Conservation (phyloP, 2,888 invertebrate species). For the Agonopterix heracliana region DNA sequence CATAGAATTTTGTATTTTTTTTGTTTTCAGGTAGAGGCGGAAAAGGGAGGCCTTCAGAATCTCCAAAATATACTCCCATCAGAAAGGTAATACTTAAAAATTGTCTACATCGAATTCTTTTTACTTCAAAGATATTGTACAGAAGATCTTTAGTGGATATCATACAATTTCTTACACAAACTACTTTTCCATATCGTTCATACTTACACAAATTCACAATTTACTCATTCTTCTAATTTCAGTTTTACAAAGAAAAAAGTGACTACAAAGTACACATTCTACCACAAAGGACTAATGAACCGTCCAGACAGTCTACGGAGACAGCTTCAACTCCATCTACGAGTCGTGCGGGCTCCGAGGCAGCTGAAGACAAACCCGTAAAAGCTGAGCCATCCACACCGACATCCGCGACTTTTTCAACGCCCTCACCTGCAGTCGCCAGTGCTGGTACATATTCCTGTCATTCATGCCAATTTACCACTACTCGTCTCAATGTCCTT, state of each 20-base stretch:
- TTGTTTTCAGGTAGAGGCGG: conserved; percentile 35
- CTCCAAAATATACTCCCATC: conserved; percentile 34
- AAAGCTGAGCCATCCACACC: conserved; percentile 15
- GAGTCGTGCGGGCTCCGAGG: conserved; percentile 35
- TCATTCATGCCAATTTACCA: conserved; percentile 79
- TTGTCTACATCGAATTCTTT: no score
- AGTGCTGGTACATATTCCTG: conserved; percentile 74
- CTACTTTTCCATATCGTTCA: no score
- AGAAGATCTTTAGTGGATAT: no score
- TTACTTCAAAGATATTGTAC: no score
- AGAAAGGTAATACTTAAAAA: conserved; percentile 37
- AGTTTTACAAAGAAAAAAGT: conserved; percentile 54
- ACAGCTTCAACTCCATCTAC: conserved; percentile 36
- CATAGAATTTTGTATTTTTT: conserved; percentile 6
- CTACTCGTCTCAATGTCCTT: conserved; percentile 82
- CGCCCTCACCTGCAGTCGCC: conserved; percentile 35
- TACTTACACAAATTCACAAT: no score
- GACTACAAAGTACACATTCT: conserved; percentile 81
- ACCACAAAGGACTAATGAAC: conserved; percentile 71
- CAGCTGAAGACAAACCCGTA: conserved; percentile 22
- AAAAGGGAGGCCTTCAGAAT: conserved; percentile 30
- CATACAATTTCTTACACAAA: no score
- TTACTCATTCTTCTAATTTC: conserved; percentile 23
- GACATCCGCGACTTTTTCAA: background rate
- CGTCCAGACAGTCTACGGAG: conserved; percentile 28